Conservation (phyloP, 2,113 vertebrate genomes). For the Lophius piscatorius region DNA sequence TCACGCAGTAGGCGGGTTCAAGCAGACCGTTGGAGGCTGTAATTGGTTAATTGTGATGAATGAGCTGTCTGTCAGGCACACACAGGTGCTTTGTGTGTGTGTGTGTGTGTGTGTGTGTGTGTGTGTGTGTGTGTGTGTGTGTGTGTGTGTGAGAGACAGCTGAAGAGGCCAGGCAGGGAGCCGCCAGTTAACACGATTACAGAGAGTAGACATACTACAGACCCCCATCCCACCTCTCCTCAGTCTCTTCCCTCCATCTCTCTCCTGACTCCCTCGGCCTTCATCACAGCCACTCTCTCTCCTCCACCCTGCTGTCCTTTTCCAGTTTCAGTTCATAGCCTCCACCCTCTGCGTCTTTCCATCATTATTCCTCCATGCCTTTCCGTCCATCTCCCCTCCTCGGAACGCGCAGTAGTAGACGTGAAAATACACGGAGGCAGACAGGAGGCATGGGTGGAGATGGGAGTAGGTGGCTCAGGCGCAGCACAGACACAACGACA, state of each 20-base stretch:
- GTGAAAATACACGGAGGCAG: conserved; percentile 1
- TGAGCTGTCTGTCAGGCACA: conserved; percentile 81
- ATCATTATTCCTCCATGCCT: conserved; percentile 7
- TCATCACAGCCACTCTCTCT: conserved; percentile 47
- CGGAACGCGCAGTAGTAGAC: conserved; percentile 1
- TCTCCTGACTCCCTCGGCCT: conserved; percentile 20
- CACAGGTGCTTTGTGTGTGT: conserved; percentile 80
- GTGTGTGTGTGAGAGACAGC: conserved; percentile 49
- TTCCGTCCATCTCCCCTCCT: conserved; percentile 4
- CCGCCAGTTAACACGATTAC: conserved; percentile 86
- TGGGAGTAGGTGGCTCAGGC: conserved; percentile 6
- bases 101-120: conserved; percentile 65
- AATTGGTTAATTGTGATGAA: conserved; percentile 90
- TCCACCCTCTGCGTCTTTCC: conserved; percentile 34
- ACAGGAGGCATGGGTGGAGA: conserved; percentile 1
- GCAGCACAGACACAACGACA: conserved; percentile 32
- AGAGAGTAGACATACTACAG: conserved; percentile 75
- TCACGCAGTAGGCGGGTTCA: conserved; percentile 68
- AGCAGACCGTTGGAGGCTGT: conserved; percentile 77
- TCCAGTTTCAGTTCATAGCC: conserved; percentile 10
- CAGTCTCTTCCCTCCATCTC: conserved; percentile 18
- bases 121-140: conserved; percentile 43
- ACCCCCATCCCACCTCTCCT: conserved; percentile 19
- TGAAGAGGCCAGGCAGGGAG: conserved; percentile 79
- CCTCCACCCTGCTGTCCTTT: conserved; percentile 30